Conservation (phyloP, 30 jellyfish, hydroid and myxozoan genomes). For the Hydra vulgaris region DNA sequence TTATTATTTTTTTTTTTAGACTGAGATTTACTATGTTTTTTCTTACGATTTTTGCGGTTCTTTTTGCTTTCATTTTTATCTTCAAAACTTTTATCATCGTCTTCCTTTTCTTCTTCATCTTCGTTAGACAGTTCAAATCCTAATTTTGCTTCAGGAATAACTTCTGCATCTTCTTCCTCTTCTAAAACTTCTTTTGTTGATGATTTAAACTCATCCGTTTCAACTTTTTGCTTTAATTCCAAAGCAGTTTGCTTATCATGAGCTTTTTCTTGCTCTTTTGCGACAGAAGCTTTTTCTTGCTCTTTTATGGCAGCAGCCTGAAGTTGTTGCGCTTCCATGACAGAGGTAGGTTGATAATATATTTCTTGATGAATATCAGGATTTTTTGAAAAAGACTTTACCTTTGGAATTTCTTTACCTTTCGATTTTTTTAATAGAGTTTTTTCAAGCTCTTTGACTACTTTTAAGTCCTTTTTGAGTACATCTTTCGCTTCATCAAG, state of each 20-base stretch:
- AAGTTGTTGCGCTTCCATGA: slow-evolving; percentile 8
- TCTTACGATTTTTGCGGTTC: neutral
- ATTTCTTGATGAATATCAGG: neutral
- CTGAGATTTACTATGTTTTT: neutral
- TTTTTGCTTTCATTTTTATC: neutral
- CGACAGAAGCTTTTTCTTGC: slow-evolving; percentile 9
- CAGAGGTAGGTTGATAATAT: neutral
- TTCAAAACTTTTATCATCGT: neutral
- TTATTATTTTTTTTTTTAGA: neutral
- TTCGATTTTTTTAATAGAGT: slow-evolving; percentile 29
- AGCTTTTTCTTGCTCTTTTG: slow-evolving; percentile 19
- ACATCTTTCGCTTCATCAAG: slow-evolving; percentile 60
- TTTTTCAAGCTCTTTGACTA: slow-evolving; percentile 58
- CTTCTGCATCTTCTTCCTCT: slow-evolving; percentile 18
- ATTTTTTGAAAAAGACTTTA: neutral
- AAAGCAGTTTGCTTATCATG: slow-evolving; percentile 7
- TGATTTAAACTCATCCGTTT: neutral
- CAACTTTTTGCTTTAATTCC: neutral
- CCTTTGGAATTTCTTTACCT: slow-evolving; percentile 1
- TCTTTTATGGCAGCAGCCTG: slow-evolving; percentile 18
- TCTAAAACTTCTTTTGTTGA: slow-evolving; percentile 12
- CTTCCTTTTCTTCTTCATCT: neutral
- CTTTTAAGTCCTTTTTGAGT: slow-evolving; percentile 62
- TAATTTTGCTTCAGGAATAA: slow-evolving; percentile 21
- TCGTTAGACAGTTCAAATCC: slow-evolving; percentile 16